phyloP scores from a whole-genome alignment of 2,888 invertebrate species.

The Tetheella fluctuosa region DNA sequence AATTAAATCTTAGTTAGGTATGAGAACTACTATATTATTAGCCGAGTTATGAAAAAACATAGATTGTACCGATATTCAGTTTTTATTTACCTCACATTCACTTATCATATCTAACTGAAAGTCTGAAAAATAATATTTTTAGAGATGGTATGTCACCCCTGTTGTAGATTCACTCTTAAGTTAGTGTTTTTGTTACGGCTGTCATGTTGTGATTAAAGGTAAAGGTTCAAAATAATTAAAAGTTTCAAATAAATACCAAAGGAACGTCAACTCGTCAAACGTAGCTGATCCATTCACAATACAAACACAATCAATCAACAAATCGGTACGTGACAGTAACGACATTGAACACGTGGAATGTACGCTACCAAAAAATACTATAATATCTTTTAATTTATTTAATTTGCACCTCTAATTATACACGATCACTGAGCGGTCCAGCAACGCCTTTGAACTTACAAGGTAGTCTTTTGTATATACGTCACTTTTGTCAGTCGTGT shows the following conservation, averaged over 20 bases:
- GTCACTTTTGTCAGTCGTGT: conserved; percentile 72
- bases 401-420: conserved; percentile 78
- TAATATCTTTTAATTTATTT: conserved; percentile 68
- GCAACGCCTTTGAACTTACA: conserved; percentile 75
- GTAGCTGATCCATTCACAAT: conserved; percentile 66
- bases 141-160: no score
- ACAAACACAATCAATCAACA: conserved; percentile 23
- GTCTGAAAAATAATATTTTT: no score
- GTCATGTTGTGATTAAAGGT: no score
- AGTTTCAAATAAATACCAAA: not conserved
- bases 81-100: no score
- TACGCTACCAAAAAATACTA: conserved; percentile 59
- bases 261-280: conserved; percentile 28
- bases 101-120: no score
- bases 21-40: not conserved
- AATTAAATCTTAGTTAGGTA: not conserved
- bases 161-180: no score
- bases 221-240: no score
- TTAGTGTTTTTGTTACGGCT: no score
- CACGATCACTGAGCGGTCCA: conserved; percentile 69
- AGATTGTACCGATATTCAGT: no score
- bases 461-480: conserved; percentile 79
- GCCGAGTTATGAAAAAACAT: not conserved
- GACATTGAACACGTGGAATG: not conserved
- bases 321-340: conserved; percentile 21